phyloP scores from a whole-genome alignment of 2,113 vertebrate species.

The Typhlomys cinereus region DNA sequence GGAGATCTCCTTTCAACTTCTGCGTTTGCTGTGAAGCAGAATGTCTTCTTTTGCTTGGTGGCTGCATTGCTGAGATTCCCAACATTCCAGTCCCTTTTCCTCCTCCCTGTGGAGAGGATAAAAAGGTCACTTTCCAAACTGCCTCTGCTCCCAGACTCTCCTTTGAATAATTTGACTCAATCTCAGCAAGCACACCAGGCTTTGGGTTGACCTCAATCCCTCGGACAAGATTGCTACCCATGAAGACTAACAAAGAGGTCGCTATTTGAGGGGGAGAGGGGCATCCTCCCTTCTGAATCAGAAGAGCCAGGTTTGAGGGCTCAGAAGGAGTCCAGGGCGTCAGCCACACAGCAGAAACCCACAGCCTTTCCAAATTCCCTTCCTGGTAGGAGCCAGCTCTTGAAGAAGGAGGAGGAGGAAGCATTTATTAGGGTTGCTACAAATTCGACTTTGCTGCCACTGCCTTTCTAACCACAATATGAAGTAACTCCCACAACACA shows the following conservation, averaged over 20 bases:
- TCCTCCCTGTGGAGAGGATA: constrained; percentile 40
- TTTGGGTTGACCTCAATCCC: constrained; percentile 71
- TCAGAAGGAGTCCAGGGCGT: constrained; percentile 32
- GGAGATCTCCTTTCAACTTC: constrained; percentile 73
- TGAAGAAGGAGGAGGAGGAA: constrained; percentile 56
- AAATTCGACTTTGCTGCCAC: constrained; percentile 82
- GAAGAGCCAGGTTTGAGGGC: constrained; percentile 31
- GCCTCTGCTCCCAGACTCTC: constrained; percentile 51
- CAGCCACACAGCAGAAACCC: constrained; percentile 52
- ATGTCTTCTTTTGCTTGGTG: constrained; percentile 68
- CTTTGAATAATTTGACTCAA: constrained; percentile 71
- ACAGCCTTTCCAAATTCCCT: constrained; percentile 54
- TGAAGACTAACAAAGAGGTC: constrained; percentile 58
- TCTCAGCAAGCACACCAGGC: constrained; percentile 7
- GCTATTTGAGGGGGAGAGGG: constrained; percentile 70
- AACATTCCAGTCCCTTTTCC: constrained; percentile 73
- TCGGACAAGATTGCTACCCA: constrained; percentile 12
- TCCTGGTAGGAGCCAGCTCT: constrained; percentile 58
- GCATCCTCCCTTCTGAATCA: background rate
- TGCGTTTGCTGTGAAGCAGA: constrained; percentile 55
- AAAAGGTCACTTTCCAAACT: constrained; percentile 68
- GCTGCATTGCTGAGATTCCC: constrained; percentile 77
- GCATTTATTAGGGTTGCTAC: constrained; percentile 77
- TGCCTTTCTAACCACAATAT: constrained; percentile 86
- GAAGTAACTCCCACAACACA: constrained; percentile 87